Evolutionary conservation across 2,113 vertebrate species (phyloP).

Genomic region (Cyprinus carpio): DNA sequence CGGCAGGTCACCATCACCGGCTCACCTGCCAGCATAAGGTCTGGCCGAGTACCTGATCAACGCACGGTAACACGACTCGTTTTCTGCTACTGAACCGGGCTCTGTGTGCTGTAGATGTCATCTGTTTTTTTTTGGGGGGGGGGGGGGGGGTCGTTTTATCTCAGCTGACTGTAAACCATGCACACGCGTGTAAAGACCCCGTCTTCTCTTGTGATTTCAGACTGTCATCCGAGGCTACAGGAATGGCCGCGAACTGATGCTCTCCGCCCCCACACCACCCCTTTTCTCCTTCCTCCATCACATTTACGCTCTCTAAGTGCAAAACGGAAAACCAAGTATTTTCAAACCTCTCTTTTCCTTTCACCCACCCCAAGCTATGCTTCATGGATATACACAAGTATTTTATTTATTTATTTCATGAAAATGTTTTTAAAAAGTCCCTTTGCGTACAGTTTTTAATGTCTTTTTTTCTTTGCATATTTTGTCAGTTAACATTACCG

Average conservation of each 20-base stretch:
- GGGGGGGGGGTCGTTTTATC: too few relatives aligned
- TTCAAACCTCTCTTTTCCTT: constrained; percentile 80
- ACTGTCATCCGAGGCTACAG: constrained; percentile 97
- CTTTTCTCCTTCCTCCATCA: constrained; percentile 82
- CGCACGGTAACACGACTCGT: constrained; percentile 87
- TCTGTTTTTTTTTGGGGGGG: too few relatives aligned
- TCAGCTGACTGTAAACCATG: too few relatives aligned
- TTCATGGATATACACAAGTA: constrained; percentile 79
- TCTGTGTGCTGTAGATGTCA: too few relatives aligned
- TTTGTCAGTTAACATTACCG: constrained; percentile 51
- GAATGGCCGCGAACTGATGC: constrained; percentile 96
- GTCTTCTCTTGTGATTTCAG: constrained; percentile 71
- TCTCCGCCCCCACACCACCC: constrained; percentile 76
- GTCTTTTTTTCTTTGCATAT: constrained; percentile 68
- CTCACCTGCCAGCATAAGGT: constrained; percentile 96
- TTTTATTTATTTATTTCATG: constrained; percentile 79
- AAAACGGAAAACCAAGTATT: constrained; percentile 83
- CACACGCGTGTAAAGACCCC: too few relatives aligned
- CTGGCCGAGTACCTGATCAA: constrained; percentile 99
- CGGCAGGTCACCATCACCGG: constrained; percentile 98
- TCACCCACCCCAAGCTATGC: constrained; percentile 79
- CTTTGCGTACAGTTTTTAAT: constrained; percentile 82
- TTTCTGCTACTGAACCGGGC: neutral
- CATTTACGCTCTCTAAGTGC: constrained; percentile 33
- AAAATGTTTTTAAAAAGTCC: constrained; percentile 83